phyloP scores from a whole-genome alignment of 2,888 invertebrate genomes.

The Cephus pygmeus region DNA sequence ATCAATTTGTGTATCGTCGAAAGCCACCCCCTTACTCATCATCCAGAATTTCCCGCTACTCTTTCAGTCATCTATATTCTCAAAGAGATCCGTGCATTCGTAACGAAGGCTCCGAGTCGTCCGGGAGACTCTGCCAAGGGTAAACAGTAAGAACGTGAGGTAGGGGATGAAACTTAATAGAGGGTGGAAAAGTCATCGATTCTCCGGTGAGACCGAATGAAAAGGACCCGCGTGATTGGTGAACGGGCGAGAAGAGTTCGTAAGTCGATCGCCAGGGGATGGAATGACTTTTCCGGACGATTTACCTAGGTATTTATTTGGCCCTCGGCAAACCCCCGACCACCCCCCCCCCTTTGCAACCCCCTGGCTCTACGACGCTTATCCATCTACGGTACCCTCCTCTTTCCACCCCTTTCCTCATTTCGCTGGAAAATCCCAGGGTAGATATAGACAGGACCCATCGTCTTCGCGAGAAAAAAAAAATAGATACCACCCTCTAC shows the following conservation, averaged over 20 bases:
- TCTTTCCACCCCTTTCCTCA: background rate
- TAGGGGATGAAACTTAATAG: background rate
- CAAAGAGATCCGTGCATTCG: no score
- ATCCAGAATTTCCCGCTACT: no score
- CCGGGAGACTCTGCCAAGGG: no score
- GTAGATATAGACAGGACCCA: no score
- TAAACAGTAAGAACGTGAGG: background rate
- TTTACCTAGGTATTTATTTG: slow-evolving; percentile 58
- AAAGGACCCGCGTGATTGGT: background rate
- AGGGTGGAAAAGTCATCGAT: background rate
- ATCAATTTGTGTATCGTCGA: slow-evolving; percentile 19
- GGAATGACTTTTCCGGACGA: slow-evolving; percentile 59
- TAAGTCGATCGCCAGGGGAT: slow-evolving; percentile 39
- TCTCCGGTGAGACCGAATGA: no score
- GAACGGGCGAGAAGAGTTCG: slow-evolving; percentile 26
- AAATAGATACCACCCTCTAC: background rate
- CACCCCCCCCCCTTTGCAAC: no score
- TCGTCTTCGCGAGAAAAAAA: background rate
- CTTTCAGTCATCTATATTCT: no score
- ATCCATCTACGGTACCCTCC: slow-evolving; percentile 1
- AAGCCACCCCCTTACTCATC: no score
- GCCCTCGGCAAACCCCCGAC: slow-evolving; percentile 16
- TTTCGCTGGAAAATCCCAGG: background rate
- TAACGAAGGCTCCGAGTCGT: no score
- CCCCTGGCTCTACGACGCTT: background rate